Evolutionary conservation across 2,888 invertebrate species (phyloP).

Genomic region (Bruchidius siliquastri): DNA sequence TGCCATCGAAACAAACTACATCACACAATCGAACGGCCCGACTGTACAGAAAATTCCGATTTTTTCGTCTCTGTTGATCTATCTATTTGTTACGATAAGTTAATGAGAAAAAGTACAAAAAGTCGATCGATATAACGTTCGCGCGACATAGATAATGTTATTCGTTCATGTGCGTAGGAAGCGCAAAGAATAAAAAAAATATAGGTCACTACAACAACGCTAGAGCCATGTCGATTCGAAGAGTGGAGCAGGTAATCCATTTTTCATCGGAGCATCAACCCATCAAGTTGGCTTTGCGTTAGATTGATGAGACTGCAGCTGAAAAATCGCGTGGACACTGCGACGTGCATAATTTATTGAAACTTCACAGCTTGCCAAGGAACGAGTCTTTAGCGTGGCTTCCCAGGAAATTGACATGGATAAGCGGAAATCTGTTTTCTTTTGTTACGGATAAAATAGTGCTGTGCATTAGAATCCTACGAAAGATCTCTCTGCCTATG

Average conservation of each 20-base stretch:
- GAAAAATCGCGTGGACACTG: not conserved
- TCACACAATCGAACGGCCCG: no score
- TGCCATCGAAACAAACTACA: no score
- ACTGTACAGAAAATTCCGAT: no score
- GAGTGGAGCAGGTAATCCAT: not conserved
- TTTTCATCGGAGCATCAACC: not conserved
- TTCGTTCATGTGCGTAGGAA: not conserved
- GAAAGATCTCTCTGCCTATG: no score
- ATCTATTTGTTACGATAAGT: no score
- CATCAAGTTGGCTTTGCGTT: not conserved
- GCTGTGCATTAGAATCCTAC: no score
- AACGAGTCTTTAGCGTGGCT: not conserved
- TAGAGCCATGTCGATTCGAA: not conserved
- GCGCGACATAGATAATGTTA: not conserved
- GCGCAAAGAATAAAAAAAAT: not conserved
- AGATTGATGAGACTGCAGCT: not conserved
- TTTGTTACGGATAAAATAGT: not conserved
- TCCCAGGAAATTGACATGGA: not conserved
- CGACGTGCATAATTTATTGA: not conserved
- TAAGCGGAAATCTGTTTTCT: not conserved
- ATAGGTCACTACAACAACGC: not conserved
- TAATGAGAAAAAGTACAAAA: no score
- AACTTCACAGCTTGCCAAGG: not conserved
- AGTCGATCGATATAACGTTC: not conserved
- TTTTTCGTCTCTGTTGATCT: no score